Base-by-base conservation (phyloP, 2,888 invertebrate genomes). In the Callyntrura sp. region DNA sequence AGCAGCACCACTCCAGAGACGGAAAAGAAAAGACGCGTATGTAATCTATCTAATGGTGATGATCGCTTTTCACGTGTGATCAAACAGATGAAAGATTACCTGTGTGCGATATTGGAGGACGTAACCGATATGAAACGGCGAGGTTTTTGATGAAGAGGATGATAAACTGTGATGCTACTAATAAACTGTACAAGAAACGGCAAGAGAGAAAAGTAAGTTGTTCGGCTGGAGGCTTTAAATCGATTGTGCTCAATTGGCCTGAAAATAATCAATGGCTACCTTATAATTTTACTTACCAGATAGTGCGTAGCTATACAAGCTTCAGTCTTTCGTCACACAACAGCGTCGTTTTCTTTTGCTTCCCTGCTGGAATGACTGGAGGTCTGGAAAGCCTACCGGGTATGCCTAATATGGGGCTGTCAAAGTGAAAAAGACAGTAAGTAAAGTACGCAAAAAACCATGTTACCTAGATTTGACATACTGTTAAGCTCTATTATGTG, bases 21-120 rank as follows among this genome's bases (percentile, higher is more conserved):
- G n/a, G 11, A 55, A 17, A 17, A 57, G 17, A 51, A 76, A n/a
- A 51, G 76, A 51, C 48, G 51, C 51, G 17, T 28, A 51, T 79
- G 51, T 79, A 79, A 79, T 79, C 79, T 68, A 45, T 55, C 14
- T n/a, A n/a, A n/a, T n/a, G n/a, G n/a, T 45, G 45, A 70, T 84
- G 82, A 85, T 85, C 85, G n/a, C 20, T 73, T 85, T 73, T 86
- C 85, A 86, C 85, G 85, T 51, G 55, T 79, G 68, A 87, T 87
- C 55, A 87, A 87, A 79, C 81, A 17, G 51, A 20, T 79, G 55
- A 87, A 79, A 81, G 81, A 79, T 87, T 79, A 79, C n/a, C n/a
- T n/a, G n/a, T 51, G n/a, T 28, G n/a, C n/a, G 51, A 51, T 43
- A 55, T 86, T 86, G 78, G 51, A 65, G 20, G 43, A 25, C 43